Evolutionary conservation across 1,140 invertebrate genomes (phyloP).

Genomic region (Achroia grisella): DNA sequence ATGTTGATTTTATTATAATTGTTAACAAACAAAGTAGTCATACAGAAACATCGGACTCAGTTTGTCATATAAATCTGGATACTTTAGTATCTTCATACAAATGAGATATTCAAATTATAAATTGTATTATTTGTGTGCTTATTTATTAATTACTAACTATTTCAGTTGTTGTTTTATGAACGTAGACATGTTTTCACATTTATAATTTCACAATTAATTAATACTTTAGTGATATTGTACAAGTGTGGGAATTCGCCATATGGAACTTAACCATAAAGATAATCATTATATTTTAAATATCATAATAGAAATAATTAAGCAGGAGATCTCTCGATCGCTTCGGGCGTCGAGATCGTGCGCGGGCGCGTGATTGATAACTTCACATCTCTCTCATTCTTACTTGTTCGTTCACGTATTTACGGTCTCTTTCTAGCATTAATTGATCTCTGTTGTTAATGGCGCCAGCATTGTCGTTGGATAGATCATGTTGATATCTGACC

Average conservation of each 20-base stretch:
- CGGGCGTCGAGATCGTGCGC: constrained; percentile 54
- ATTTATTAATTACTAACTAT: constrained; percentile 7
- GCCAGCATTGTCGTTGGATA: constrained; percentile 51
- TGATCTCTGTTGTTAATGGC: constrained; percentile 57
- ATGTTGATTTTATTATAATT: no score
- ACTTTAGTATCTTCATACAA: no score
- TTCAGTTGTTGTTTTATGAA: constrained; percentile 14
- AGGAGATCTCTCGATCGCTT: constrained; percentile 53
- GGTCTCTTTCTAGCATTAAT: constrained; percentile 52
- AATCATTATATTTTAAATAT: constrained; percentile 66
- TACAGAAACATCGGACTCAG: no score
- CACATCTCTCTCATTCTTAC: constrained; percentile 24
- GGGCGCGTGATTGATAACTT: constrained; percentile 65
- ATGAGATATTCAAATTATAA: no score
- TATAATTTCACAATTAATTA: constrained; percentile 26
- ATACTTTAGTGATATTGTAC: constrained; percentile 23
- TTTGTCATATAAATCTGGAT: no score
- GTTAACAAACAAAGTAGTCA: no score
- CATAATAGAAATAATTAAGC: constrained; percentile 72
- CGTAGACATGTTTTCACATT: constrained; percentile 14
- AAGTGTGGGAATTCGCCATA: constrained; percentile 57
- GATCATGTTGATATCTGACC: constrained; percentile 43
- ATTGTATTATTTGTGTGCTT: no score
- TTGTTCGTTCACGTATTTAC: constrained; percentile 3
- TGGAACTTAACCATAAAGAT: constrained; percentile 28